phyloP scores from a whole-genome alignment of 2,888 invertebrate species.

The Drosophila tripunctata region DNA sequence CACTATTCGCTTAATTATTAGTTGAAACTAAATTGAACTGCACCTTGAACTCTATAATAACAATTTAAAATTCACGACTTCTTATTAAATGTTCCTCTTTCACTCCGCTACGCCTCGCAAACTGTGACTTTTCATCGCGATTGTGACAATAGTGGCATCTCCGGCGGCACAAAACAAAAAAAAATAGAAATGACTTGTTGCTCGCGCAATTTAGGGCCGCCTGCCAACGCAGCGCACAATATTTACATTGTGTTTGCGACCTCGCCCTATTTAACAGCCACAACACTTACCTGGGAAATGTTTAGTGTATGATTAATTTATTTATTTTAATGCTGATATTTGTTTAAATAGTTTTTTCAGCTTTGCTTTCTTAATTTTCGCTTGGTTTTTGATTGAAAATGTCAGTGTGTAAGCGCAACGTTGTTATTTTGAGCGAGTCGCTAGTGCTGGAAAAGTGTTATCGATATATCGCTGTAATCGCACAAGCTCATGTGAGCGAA shows the following conservation, averaged over 20 bases:
- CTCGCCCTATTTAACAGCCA: conserved; percentile 38
- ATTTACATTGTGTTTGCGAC: conserved; percentile 39
- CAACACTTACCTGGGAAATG: conserved; percentile 50
- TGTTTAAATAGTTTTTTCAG: conserved; percentile 1
- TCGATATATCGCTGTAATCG: background rate
- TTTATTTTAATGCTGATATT: background rate
- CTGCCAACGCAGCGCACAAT: conserved; percentile 67
- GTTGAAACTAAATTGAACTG: background rate
- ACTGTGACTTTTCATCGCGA: conserved; percentile 30
- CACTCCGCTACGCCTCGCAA: background rate
- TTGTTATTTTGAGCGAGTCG: conserved; percentile 30
- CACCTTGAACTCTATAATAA: background rate
- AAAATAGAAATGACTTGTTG: conserved; percentile 62
- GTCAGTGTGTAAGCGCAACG: conserved; percentile 36
- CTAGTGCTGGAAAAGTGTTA: conserved; percentile 2
- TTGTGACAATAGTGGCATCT: conserved; percentile 46
- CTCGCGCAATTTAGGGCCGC: conserved; percentile 41
- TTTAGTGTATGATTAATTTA: conserved; percentile 11
- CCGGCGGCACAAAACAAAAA: conserved; percentile 32
- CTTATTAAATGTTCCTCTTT: background rate
- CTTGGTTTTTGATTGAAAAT: conserved; percentile 27
- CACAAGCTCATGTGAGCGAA: background rate
- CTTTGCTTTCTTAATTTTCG: conserved; percentile 12
- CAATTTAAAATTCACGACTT: background rate
- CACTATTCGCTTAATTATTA: too few species aligned